These are phyloP conservation scores for Ailurus styani DNA, from an alignment of 2,113 vertebrate genomes.

Conservation along the genomic window DNA sequence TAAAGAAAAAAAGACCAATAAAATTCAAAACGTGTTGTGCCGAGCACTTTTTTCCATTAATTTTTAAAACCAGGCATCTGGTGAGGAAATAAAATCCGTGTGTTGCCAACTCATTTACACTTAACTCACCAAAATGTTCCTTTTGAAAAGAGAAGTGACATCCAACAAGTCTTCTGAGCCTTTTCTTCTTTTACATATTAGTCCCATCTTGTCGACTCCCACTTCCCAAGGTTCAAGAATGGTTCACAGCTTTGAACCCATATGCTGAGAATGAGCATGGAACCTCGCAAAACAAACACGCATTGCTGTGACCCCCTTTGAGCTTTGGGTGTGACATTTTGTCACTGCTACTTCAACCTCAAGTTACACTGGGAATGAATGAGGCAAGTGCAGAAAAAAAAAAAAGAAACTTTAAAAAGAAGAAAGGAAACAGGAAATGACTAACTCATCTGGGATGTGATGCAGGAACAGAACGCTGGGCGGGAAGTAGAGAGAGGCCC, in stretches of 20 bases:
- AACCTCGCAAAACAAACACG: constrained; percentile 32
- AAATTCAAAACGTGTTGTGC: constrained; percentile 55
- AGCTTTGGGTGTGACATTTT: background rate
- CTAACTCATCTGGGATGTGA: background rate
- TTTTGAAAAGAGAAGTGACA: constrained; percentile 15
- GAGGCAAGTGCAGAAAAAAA: background rate
- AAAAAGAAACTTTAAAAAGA: background rate
- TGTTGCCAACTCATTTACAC: constrained; percentile 68
- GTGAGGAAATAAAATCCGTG: constrained; percentile 63
- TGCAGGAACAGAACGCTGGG: background rate
- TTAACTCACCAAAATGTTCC: constrained; percentile 53
- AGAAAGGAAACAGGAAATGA: background rate
- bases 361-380: background rate
- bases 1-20: constrained; percentile 22
- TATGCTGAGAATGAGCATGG: constrained; percentile 23
- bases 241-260: constrained; percentile 40
- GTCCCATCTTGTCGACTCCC: constrained; percentile 20
- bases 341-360: background rate
- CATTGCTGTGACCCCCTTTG: background rate
- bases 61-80: constrained; percentile 64
- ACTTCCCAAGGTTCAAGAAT: constrained; percentile 28
- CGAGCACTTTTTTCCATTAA: constrained; percentile 8
- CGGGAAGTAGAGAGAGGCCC: too few relatives aligned
- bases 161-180: background rate
- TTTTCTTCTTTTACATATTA: background rate